These are phyloP conservation scores for Sitodiplosis mosellana DNA, from an alignment of 1,140 invertebrate species.

Conservation along the genomic window DNA sequence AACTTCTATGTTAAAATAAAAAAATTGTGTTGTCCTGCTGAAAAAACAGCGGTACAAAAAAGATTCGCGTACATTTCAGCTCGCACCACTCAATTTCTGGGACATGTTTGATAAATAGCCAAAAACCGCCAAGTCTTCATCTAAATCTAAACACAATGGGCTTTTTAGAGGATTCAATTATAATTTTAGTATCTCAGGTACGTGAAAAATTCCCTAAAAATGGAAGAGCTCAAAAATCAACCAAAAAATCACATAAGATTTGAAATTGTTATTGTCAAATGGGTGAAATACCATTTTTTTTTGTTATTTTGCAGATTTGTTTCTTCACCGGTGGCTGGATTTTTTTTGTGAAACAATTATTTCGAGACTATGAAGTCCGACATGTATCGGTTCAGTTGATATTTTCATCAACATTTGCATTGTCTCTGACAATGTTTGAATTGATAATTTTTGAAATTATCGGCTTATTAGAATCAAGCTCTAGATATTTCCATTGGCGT, in stretches of 20 bases:
- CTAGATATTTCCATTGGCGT: slow-evolving; percentile 93
- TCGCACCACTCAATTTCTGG: no score
- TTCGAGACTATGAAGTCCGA: slow-evolving; percentile 96
- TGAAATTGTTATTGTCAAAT: neutral
- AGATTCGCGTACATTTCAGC: no score
- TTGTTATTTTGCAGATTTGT: slow-evolving; percentile 47
- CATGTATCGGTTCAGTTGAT: slow-evolving; percentile 86
- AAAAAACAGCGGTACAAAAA: no score
- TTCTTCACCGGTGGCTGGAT: slow-evolving; percentile 97
- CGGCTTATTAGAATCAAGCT: slow-evolving; percentile 78
- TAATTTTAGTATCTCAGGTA: slow-evolving; percentile 43
- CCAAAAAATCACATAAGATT: slow-evolving; percentile 5
- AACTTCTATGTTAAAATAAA: no score
- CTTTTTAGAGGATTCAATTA: slow-evolving; percentile 38
- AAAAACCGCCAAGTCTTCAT: no score
- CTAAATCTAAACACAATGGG: slow-evolving; percentile 19
- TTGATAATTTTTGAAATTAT: slow-evolving; percentile 99
- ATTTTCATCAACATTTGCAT: slow-evolving; percentile 90
- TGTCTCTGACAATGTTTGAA: slow-evolving; percentile 99
- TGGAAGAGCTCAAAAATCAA: slow-evolving; percentile 6
- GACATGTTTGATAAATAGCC: no score
- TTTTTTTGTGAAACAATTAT: slow-evolving; percentile 96
- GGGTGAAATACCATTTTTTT: no score
- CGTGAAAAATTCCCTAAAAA: no score
- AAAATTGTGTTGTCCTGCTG: no score